Percentiles rank a stretch among this genome's conserved stretches.
These are phyloP conservation scores for Pimephales promelas DNA, from an alignment of 2,113 vertebrate species.

Conservation along the genomic window DNA sequence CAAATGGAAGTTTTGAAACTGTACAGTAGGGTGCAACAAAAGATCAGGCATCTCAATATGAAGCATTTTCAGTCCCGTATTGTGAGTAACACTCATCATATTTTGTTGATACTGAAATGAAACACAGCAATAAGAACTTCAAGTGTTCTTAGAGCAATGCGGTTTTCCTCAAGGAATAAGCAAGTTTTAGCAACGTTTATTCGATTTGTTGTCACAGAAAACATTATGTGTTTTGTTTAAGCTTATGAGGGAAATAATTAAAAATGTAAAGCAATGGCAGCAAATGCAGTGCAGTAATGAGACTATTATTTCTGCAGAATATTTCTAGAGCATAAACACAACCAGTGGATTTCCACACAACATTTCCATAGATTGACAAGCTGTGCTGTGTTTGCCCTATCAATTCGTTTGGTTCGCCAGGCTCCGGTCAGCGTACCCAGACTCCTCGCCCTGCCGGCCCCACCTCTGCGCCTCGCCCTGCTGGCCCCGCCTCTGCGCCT, in stretches of 20 bases:
- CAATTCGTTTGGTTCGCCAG: too few relatives aligned
- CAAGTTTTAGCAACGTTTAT: too few relatives aligned
- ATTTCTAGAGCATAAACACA: not conserved
- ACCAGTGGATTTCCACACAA: not conserved
- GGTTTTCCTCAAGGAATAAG: not conserved
- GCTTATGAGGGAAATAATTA: not conserved
- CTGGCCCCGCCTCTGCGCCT: too few relatives aligned
- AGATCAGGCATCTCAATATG: not conserved
- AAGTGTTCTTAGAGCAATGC: not conserved
- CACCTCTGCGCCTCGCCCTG: too few relatives aligned
- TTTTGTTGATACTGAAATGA: not conserved
- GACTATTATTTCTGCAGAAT: not conserved
- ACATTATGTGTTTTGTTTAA: not conserved
- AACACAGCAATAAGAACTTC: not conserved
- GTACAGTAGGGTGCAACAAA: not conserved
- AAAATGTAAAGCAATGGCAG: not conserved
- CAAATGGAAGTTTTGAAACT: not conserved
- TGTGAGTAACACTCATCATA: not conserved
- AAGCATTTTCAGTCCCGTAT: not conserved
- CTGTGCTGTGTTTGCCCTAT: too few relatives aligned
- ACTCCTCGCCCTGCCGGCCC: too few relatives aligned
- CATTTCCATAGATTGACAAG: not conserved
- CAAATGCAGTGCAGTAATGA: not conserved
- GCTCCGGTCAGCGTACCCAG: too few relatives aligned
- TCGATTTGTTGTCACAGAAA: not conserved